Evolutionary conservation across 1,140 invertebrate species (phyloP), one percentile per base, ranked within the genome.

Genomic region (Formica exsecta): DNA sequence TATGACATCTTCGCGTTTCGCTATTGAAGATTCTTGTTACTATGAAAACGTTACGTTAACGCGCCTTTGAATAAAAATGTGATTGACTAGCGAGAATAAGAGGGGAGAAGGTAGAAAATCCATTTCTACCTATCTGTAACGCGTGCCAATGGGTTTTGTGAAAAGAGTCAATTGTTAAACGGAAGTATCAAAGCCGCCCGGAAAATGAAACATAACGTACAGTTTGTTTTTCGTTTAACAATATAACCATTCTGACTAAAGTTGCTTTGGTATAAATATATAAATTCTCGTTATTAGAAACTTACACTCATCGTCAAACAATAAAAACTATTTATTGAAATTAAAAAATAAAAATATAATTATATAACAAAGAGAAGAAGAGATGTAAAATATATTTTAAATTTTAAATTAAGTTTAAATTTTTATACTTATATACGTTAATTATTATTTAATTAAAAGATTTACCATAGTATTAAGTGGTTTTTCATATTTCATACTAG

Each of bases 11-110:
- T 80, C 9, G 32, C 48, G 54, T 80, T 16, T 48, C n/a, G 22
- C 38, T 32, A 57, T 71, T 70, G 65, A 70, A 70, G 48, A 80
- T 16, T 80, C 13, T 64, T 80, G 57, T 80, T 71, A 41, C 48
- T 36, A 54, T 80, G 65, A 80, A 80, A 70, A 51, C 65, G 22
- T 59, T 38, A 48, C 44, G 64, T 80, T 70, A 70, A 51, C 32
- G 48, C 22, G 77, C 65, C 70, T 57, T 54, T 36, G n/a, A 80
- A 66, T 66, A 79, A 80, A 79, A 80, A 25, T 36, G 65, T 59
- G 48, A 70, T n/a, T 71, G 65, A 57, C 48, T 51, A 25, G 32
- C 44, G 44, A 29, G 32, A 36, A 29, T 44, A 32, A 32, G 32
- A 68, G 44, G 44, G 44, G 44, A 22, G 22, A 51, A 9, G 62